Base-by-base conservation (phyloP, 1,140 invertebrate genomes). In the Aphaenogaster ashmeadi region DNA sequence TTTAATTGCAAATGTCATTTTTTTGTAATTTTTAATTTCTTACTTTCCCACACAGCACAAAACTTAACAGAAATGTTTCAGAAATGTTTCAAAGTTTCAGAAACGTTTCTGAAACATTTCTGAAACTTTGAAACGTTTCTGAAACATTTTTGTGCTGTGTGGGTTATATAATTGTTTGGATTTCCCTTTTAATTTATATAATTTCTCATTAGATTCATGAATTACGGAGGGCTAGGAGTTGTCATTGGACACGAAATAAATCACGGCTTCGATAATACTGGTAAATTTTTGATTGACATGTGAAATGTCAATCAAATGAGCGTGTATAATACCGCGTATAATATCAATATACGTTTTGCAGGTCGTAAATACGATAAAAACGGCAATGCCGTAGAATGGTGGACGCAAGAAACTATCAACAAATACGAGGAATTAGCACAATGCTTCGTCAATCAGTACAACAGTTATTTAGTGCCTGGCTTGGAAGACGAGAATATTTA, bases 391-490 rank as follows among this genome's bases (percentile, higher is more conserved):
- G 2, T 74, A 52, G 4, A 74, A 72, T 72, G 69, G 71, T 74
- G 71, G 71, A 21, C 71, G n/a, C 33, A 54, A 13, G 3, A 52
- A 11, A n/a, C 71, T 54, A 54, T 74, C 18, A 13, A 74, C 0
- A 36, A 74, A 2, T 74, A 54, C 18, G 33, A 74, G 0, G 4
- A 54, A 6, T 1, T n/a, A 36, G 27, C 50, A 11, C 47, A 74
- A 74, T 74, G 71, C 52, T 74, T 74, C 27, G 15, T 74, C 5
- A 50, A 74, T 8, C 71, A 74, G 15, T 74, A 74, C 18, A 54
- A 54, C 33, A 15, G 33, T 52, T 74, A 74, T 54, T 8, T 74
- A 7, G 33, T 38, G 5, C 71, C 71, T 13, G 33, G 50, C 9
- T 54, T 74, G 8, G 71, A 74, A 54, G 2, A 71, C 2, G 21